phyloP scores from a whole-genome alignment of 2,888 invertebrate species.

The Idaea dimidiata region DNA sequence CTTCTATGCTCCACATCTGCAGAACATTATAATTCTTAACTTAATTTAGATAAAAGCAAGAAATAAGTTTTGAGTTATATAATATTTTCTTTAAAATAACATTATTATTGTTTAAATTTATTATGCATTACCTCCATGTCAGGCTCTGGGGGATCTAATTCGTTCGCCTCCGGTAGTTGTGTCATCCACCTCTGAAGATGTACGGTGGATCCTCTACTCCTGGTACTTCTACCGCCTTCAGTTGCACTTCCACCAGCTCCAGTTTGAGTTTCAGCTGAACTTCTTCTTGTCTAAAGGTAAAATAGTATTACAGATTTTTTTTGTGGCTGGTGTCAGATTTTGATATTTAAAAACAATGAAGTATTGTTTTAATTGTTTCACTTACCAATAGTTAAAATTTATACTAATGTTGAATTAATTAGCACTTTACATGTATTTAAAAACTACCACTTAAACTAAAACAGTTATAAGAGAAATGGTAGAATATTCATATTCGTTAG shows the following conservation, averaged over 20 bases:
- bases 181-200: slow-evolving; percentile 92
- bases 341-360: neutral
- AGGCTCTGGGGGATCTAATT: slow-evolving; percentile 75
- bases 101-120: neutral
- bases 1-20: slow-evolving; percentile 86
- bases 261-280: slow-evolving; percentile 72
- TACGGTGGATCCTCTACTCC: slow-evolving; percentile 85
- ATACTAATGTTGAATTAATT: neutral
- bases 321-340: neutral
- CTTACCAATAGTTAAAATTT: neutral
- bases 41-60: neutral
- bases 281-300: slow-evolving; percentile 61
- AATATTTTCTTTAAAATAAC: neutral
- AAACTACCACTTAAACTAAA: slow-evolving; percentile 1
- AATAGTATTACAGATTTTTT: neutral
- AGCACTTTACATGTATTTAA: neutral
- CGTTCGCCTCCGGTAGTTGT: slow-evolving; percentile 84
- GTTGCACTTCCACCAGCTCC: slow-evolving; percentile 63
- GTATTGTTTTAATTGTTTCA: neutral
- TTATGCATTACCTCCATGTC: slow-evolving; percentile 74
- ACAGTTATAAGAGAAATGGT: slow-evolving; percentile 71
- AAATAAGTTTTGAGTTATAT: too few relatives aligned
- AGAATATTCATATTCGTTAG: slow-evolving; percentile 55
- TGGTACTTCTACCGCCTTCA: slow-evolving; percentile 68
- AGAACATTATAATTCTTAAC: slow-evolving; percentile 6